Conservation (phyloP, 2,113 vertebrate species). For the Sander vitreus region DNA sequence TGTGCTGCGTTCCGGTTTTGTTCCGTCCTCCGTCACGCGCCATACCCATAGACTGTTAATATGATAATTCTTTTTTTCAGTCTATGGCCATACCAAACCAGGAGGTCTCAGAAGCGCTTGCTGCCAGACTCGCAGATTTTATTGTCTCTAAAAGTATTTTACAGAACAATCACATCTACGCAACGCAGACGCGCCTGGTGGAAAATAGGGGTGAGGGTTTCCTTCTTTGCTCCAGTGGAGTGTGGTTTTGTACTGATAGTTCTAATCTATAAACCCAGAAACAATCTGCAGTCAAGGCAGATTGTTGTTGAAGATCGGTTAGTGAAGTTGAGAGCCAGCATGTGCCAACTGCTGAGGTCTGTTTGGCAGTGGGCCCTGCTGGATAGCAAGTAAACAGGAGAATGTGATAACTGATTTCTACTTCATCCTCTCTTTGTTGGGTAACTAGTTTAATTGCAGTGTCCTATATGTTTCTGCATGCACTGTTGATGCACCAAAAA, state of each 20-base stretch:
- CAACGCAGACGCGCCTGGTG: too few species aligned
- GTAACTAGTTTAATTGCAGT: constrained; percentile 37
- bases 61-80: too few species aligned
- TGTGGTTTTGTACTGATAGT: constrained; percentile 26
- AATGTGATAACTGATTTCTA: constrained; percentile 53
- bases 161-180: too few species aligned
- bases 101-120: too few species aligned
- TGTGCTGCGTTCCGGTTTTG: too few species aligned
- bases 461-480: constrained; percentile 55
- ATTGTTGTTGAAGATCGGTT: constrained; percentile 17
- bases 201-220: background rate
- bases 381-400: constrained; percentile 37
- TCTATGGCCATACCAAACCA: too few species aligned
- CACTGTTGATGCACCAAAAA: constrained; percentile 60
- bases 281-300: constrained; percentile 10
- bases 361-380: constrained; percentile 45
- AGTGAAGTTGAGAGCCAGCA: constrained; percentile 18
- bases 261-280: constrained; percentile 20
- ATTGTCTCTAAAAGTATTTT: too few species aligned
- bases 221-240: constrained; percentile 1
- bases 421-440: constrained; percentile 32
- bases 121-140: too few species aligned
- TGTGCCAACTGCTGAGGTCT: constrained; percentile 41
- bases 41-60: too few species aligned
- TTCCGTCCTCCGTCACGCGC: too few species aligned